Evolutionary conservation across 2,888 invertebrate species (phyloP), one percentile per base, ranked within the genome.

Genomic region (Trachelus stipa): DNA sequence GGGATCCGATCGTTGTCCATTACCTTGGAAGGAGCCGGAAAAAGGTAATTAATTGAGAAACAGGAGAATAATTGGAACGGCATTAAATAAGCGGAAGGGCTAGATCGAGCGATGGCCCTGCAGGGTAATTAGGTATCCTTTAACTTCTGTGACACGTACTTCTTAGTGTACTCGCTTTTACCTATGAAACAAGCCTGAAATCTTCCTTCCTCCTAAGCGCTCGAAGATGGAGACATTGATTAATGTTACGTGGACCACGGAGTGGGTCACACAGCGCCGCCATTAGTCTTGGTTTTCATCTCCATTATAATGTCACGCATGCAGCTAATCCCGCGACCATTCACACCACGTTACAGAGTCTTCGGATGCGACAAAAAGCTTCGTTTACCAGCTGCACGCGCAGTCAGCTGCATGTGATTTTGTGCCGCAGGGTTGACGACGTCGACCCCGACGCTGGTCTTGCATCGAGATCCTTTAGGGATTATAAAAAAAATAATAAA

Each of bases 261-360:
- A 68, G 76, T 77, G 80, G 83, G 80, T 83, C 86, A 84, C 82
- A 81, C 81, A 40, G 40, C 78, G 82, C 80, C 79, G 84, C 83
- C 86, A 87, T 86, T 87, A 86, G 84, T 86, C 87, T 85, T 83
- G 81, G 78, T 82, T 81, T 85, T 85, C 83, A 80, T 85, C 86
- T 83, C 83, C 82, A 86, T 85, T 73, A 77, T 77, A 77, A 68
- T 75, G 75, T 75, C 76, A 79, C 80, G 83, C 81, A 86, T 82
- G 81, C 83, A 81, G 80, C 75, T 77, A 76, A 73, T 73, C 78
- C 73, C 40, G 73, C 12, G 12, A 15, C 78, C 37, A 76, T 78
- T 78, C 78, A 78, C 33, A 71, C 76, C 33, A 71, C 76, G 56
- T 73, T 23, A 78, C 75, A 56, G 73, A 73, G 73, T 76, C 73